Conservation (phyloP, 1,140 invertebrate species). For the Dinothrombium tinctorium region DNA sequence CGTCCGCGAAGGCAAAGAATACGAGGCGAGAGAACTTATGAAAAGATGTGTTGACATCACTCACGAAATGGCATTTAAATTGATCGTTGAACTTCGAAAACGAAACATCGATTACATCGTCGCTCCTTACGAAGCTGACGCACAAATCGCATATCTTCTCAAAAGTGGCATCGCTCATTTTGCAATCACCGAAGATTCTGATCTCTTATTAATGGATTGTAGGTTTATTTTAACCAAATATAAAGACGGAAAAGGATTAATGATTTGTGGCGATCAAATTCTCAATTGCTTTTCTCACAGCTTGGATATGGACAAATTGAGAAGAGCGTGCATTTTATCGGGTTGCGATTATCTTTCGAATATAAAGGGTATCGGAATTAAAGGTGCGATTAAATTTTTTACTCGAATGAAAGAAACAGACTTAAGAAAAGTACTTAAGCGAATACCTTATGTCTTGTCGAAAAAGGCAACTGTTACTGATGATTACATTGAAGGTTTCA, state of each 20-base stretch:
- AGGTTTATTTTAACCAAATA: constrained; percentile 77
- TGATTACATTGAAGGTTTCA: constrained; percentile 57
- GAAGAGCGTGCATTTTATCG: constrained; percentile 86
- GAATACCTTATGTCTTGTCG: constrained; percentile 30
- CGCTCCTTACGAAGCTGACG: constrained; percentile 95
- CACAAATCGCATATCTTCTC: constrained; percentile 82
- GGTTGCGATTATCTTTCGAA: constrained; percentile 91
- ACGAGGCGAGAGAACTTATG: constrained; percentile 57
- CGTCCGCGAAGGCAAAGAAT: constrained; percentile 44
- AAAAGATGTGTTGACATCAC: constrained; percentile 66
- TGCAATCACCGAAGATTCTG: constrained; percentile 93
- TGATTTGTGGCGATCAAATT: constrained; percentile 52
- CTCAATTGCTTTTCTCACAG: constrained; percentile 44
- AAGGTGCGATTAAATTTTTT: constrained; percentile 73
- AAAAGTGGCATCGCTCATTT: constrained; percentile 57
- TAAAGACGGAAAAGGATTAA: constrained; percentile 44
- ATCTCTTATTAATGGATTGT: constrained; percentile 87
- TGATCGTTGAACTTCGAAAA: constrained; percentile 38
- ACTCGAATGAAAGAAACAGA: constrained; percentile 31
- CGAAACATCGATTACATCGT: constrained; percentile 78
- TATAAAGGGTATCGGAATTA: constrained; percentile 75
- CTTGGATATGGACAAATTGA: constrained; percentile 66
- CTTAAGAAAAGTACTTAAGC: constrained; percentile 26
- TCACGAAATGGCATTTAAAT: constrained; percentile 61
- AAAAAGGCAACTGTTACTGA: constrained; percentile 34